These are phyloP conservation scores for Henricia sp. DNA, from an alignment of 53 echinoderm and acorn worm species.

Conservation along the genomic window DNA sequence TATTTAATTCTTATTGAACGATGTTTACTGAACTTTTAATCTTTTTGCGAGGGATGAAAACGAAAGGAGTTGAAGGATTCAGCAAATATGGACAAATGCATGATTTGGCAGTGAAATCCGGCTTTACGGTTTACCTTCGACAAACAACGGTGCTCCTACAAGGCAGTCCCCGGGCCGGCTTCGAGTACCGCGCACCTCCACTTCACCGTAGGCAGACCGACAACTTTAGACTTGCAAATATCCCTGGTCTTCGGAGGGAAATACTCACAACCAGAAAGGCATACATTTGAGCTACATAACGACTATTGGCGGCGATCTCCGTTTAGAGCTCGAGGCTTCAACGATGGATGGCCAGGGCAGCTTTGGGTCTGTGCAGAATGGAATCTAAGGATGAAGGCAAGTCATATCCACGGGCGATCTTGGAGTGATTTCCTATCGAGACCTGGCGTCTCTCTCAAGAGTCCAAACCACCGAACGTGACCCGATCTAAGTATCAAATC, in stretches of 20 bases:
- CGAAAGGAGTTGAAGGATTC: conserved; percentile 7
- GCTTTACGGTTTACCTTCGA: background rate
- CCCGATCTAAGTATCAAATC: background rate
- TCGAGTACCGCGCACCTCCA: background rate
- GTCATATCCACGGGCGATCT: conserved; percentile 13
- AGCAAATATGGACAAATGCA: background rate
- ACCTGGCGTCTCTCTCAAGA: conserved; percentile 32
- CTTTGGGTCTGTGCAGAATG: background rate
- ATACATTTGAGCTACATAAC: background rate
- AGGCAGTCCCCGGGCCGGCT: conserved; percentile 1
- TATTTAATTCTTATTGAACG: conserved; percentile 1
- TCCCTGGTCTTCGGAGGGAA: conserved; percentile 2
- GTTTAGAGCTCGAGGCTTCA: conserved; percentile 5
- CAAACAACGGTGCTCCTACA: conserved; percentile 3
- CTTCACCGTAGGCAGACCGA: background rate
- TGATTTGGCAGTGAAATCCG: background rate
- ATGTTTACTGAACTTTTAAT: background rate
- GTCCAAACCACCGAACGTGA: background rate
- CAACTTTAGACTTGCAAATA: conserved; percentile 44
- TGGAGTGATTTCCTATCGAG: conserved; percentile 34
- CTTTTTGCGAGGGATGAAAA: background rate
- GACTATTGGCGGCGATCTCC: conserved; percentile 10
- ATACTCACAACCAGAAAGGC: background rate
- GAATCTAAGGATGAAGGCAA: background rate
- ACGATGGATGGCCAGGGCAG: background rate